Base-by-base conservation (phyloP, 2,113 vertebrate species). In the Labeo catla region DNA sequence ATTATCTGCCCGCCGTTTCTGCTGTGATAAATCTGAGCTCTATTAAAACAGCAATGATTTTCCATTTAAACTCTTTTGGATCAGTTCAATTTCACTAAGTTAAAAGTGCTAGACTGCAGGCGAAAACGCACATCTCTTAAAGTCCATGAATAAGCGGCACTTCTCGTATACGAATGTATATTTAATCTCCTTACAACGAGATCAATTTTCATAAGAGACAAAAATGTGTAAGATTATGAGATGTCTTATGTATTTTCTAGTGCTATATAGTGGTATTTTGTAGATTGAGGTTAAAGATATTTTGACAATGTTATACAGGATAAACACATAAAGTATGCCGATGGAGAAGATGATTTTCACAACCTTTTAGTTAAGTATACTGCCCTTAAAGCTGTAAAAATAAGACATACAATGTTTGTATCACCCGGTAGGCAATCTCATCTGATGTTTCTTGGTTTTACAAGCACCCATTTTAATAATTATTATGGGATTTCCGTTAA, bases 401-500 rank as follows among this genome's bases (percentile, higher is more conserved):
- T 4, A 23, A 49, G 6, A 76, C 3, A 74, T 73, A 47, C 72
- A 47, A 13, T 47, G 23, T 23, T 49, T 12, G 21, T 43, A 43
- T 63, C 57, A 13, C 52, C 9, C 76, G 39, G 4, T 36, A 34
- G 52, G 54, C 15, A 12, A 57, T 43, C 57, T 50, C 61, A 23
- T 6, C 73, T 16, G 54, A 66, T 70, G 36, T 57, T 68, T 45
- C n/a, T 61, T n/a, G 16, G 10, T 34, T 15, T 72, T 15, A 47
- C 73, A 68, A 52, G 19, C 34, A 49, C 39, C 70, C 16, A 34
- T 76, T 68, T 63, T 61, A 77, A 81, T 86, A 80, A 87, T 91
- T 85, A 90, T 87, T 86, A 83, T 21, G 57, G 84, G 79, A 85
- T 90, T 77, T 76, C 76, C 36, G 16, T 87, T 86, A 84, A 91